Evolutionary conservation across 2,888 invertebrate genomes (phyloP).

Genomic region (Pocota personata): DNA sequence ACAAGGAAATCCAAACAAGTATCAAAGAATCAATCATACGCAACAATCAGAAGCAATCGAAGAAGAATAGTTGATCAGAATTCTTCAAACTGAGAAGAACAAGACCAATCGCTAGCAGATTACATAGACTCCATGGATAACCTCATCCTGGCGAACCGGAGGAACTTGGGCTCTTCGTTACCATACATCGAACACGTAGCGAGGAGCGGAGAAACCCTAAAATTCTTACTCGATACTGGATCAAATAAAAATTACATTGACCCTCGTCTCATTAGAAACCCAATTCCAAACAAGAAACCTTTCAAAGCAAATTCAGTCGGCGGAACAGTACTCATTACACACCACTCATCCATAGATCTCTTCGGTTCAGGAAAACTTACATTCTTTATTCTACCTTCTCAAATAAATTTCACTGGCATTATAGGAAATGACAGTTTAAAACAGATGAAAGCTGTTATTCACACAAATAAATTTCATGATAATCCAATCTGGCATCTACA

Average conservation of each 20-base stretch:
- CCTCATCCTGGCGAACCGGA: not conserved
- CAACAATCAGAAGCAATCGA: too few species aligned
- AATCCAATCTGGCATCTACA: not conserved
- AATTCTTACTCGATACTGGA: conserved; percentile 2
- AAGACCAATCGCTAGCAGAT: too few species aligned
- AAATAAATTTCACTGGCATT: not conserved
- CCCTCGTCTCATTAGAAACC: not conserved
- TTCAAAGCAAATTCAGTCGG: not conserved
- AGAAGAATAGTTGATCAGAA: too few species aligned
- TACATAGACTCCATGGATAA: not conserved
- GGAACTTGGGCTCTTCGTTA: not conserved
- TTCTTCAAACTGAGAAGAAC: too few species aligned
- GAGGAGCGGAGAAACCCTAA: not conserved
- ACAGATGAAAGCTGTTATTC: not conserved
- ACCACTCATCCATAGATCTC: not conserved
- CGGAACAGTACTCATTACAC: not conserved
- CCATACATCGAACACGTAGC: not conserved
- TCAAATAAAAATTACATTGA: not conserved
- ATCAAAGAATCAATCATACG: too few species aligned
- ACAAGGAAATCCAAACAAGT: too few species aligned
- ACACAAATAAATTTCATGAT: not conserved
- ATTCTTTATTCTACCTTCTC: conserved; percentile 1
- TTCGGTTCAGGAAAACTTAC: not conserved
- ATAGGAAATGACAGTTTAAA: not conserved
- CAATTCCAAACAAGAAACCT: not conserved